A percentile compares a stretch with the other conserved stretches of the same genome.
phyloP scores from a whole-genome alignment of 2,113 vertebrate species.

The Cyanocitta stelleri region DNA sequence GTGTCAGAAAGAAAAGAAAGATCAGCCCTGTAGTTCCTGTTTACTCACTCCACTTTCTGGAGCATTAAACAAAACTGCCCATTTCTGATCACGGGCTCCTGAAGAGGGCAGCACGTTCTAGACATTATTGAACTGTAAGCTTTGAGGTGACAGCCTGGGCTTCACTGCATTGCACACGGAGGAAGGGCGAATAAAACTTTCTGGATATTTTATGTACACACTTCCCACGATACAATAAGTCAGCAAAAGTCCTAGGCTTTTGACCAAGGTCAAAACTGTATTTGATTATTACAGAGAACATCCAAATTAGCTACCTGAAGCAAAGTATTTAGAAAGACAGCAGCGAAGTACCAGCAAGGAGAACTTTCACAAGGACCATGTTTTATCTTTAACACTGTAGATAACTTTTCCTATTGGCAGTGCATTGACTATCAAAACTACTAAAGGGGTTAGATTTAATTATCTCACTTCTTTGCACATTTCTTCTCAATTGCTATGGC shows the following conservation, averaged over 20 bases:
- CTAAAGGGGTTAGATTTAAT: slow-evolving; percentile 89
- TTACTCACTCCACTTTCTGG: slow-evolving; percentile 15
- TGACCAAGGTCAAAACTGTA: slow-evolving; percentile 73
- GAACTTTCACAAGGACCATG: slow-evolving; percentile 69
- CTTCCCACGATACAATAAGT: slow-evolving; percentile 53
- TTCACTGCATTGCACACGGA: slow-evolving; percentile 39
- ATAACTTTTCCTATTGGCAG: slow-evolving; percentile 78
- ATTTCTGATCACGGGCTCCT: slow-evolving; percentile 68
- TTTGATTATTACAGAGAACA: slow-evolving; percentile 73
- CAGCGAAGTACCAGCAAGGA: slow-evolving; percentile 71
- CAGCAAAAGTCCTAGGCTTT: slow-evolving; percentile 62
- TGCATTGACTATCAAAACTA: slow-evolving; percentile 80
- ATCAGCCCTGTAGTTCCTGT: background rate
- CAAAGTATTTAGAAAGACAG: slow-evolving; percentile 63
- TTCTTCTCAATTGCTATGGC: slow-evolving; percentile 90
- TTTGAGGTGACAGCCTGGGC: slow-evolving; percentile 58
- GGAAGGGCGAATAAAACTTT: background rate
- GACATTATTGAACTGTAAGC: slow-evolving; percentile 73
- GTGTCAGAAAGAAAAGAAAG: background rate
- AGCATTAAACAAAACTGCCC: slow-evolving; percentile 29
- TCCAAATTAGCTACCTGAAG: slow-evolving; percentile 75
- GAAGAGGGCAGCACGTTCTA: slow-evolving; percentile 86
- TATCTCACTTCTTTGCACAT: slow-evolving; percentile 85
- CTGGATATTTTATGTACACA: slow-evolving; percentile 45
- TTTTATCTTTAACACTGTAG: slow-evolving; percentile 81